Conservation (phyloP, 2,888 invertebrate species). For the Trichogramma evanescens region DNA sequence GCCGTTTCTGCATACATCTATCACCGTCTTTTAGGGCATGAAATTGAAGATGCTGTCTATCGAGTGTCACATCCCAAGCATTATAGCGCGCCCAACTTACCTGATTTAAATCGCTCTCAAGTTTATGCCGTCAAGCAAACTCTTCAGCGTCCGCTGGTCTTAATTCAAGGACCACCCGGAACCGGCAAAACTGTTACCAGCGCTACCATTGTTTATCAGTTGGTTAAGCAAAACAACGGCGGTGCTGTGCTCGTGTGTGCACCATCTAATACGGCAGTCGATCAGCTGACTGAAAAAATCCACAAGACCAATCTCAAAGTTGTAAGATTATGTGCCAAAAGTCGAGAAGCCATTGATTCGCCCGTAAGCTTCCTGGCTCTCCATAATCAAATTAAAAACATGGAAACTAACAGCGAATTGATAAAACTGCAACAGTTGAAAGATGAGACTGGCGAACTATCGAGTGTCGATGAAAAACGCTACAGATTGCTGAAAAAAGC, state of each 20-base stretch:
- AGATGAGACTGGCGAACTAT: constrained; percentile 96
- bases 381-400: constrained; percentile 93
- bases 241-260: constrained; percentile 89
- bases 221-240: constrained; percentile 93
- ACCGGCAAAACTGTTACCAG: constrained; percentile 99
- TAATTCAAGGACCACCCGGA: constrained; percentile 96
- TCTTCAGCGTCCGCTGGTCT: constrained; percentile 85
- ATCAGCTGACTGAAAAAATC: constrained; percentile 97
- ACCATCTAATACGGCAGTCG: constrained; percentile 98
- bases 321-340: constrained; percentile 94
- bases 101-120: constrained; percentile 93
- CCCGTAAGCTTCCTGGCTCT: constrained; percentile 93
- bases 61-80: constrained; percentile 90
- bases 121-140: constrained; percentile 98
- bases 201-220: constrained; percentile 96
- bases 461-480: constrained; percentile 89
- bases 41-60: constrained; percentile 87
- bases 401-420: constrained; percentile 88
- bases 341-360: constrained; percentile 95
- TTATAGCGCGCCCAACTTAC: constrained; percentile 94
- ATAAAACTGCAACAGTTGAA: constrained; percentile 93
- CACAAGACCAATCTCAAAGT: constrained; percentile 91
- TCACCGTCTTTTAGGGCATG: constrained; percentile 89
- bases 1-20: constrained; percentile 98
- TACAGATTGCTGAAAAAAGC: constrained; percentile 79